A percentile compares a stretch with the other conserved stretches of the same genome.
Evolutionary conservation across 2,113 vertebrate genomes (phyloP).

Genomic region (Apaloderma vittatum): DNA sequence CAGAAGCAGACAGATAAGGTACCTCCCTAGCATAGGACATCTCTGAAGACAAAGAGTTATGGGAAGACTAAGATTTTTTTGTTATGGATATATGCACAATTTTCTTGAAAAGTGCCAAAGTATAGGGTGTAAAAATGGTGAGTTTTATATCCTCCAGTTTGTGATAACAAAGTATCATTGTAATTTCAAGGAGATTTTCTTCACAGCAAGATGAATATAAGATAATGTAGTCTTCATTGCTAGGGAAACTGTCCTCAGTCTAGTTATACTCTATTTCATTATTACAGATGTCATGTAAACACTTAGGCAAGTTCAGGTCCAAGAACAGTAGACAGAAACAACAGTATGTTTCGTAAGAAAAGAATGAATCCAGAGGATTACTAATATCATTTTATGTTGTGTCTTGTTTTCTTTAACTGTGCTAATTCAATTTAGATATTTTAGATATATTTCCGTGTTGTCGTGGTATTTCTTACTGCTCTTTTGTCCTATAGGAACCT

Average conservation of each 20-base stretch:
- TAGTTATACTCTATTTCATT: background rate
- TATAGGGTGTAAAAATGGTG: background rate
- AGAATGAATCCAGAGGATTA: background rate
- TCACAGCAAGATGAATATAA: background rate
- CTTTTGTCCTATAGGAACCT: background rate
- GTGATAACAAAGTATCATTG: background rate
- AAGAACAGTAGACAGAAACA: background rate
- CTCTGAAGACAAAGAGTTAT: background rate
- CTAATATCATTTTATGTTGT: background rate
- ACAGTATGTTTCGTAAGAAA: background rate
- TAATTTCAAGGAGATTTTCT: background rate
- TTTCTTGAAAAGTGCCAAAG: background rate
- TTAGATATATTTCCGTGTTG: background rate
- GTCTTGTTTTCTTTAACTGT: background rate
- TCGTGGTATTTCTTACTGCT: background rate
- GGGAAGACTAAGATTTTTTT: background rate
- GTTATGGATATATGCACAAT: background rate
- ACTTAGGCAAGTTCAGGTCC: background rate
- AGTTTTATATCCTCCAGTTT: background rate
- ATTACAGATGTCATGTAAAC: background rate
- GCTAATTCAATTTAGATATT: background rate
- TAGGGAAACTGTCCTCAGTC: background rate
- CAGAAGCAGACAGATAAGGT: background rate
- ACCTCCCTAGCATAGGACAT: background rate
- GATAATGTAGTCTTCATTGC: fast-evolving